phyloP scores from a whole-genome alignment of 2,113 vertebrate genomes.

The Apistogramma diplotaenia region DNA sequence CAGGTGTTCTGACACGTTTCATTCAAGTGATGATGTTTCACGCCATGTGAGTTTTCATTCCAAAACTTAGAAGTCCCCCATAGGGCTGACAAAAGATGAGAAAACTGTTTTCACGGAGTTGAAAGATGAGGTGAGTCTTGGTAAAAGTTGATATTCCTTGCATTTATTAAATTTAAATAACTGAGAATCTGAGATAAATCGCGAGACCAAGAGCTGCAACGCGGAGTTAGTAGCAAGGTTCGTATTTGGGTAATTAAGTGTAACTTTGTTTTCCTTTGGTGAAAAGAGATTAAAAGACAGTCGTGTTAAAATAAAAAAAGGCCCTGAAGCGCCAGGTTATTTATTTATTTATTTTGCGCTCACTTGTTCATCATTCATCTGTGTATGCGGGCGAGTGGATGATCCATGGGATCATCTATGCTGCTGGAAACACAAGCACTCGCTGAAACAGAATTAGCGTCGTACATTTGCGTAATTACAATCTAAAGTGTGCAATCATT shows the following conservation, averaged over 20 bases:
- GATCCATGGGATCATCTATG: conserved; percentile 17
- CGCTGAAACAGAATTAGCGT: conserved; percentile 20
- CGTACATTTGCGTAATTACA: conserved; percentile 52
- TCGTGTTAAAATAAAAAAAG: neutral
- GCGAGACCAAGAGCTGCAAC: neutral
- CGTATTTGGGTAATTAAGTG: neutral
- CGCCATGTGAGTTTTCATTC: neutral
- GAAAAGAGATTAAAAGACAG: neutral
- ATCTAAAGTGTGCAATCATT: conserved; percentile 24
- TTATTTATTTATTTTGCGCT: neutral
- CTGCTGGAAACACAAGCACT: neutral
- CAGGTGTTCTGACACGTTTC: neutral
- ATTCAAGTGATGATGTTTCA: neutral
- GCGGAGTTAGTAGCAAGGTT: neutral
- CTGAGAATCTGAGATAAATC: neutral
- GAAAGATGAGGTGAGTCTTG: neutral
- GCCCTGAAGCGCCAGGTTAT: neutral
- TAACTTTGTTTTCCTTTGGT: neutral
- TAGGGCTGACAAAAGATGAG: neutral
- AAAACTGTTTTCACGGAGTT: neutral
- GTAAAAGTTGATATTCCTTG: neutral
- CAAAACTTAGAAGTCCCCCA: neutral
- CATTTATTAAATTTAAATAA: neutral
- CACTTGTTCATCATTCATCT: neutral
- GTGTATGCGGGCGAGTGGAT: conserved; percentile 22